Percentiles rank a stretch among this genome's conserved stretches.
Evolutionary conservation across 1,140 invertebrate species (phyloP).

Genomic region (Anastrepha obliqua): DNA sequence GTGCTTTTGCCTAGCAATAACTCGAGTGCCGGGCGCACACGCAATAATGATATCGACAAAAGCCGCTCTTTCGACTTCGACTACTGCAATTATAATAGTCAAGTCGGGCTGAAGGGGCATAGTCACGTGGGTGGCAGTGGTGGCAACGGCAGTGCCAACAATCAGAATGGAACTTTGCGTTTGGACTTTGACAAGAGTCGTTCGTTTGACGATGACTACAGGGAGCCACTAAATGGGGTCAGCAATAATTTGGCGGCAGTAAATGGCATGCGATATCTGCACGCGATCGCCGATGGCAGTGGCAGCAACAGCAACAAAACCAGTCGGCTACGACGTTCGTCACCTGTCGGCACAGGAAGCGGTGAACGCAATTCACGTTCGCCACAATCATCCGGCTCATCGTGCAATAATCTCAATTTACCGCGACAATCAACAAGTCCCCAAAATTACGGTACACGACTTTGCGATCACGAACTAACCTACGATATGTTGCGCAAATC

Average conservation of each 20-base stretch:
- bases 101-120: constrained; percentile 42
- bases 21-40: constrained; percentile 56
- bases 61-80: constrained; percentile 72
- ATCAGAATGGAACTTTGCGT: constrained; percentile 63
- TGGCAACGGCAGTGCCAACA: constrained; percentile 61
- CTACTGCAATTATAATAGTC: constrained; percentile 65
- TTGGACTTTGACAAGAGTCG: constrained; percentile 70
- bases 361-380: constrained; percentile 62
- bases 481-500: constrained; percentile 70
- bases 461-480: constrained; percentile 72
- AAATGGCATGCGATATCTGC: constrained; percentile 62
- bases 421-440: constrained; percentile 67
- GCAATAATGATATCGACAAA: constrained; percentile 67
- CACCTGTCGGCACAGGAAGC: constrained; percentile 49
- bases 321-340: constrained; percentile 60
- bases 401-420: constrained; percentile 65
- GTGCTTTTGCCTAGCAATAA: constrained; percentile 55
- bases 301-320: constrained; percentile 17
- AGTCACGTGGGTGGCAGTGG: constrained; percentile 54
- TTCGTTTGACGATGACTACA: constrained; percentile 73
- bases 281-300: constrained; percentile 56
- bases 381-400: constrained; percentile 69
- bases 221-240: constrained; percentile 65
- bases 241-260: constrained; percentile 54
- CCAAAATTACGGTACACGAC: constrained; percentile 68